A percentile compares a stretch with the other conserved stretches of the same genome.
These are phyloP conservation scores for Dendrocopos noguchii DNA, from an alignment of 2,113 vertebrate genomes.

Conservation along the genomic window DNA sequence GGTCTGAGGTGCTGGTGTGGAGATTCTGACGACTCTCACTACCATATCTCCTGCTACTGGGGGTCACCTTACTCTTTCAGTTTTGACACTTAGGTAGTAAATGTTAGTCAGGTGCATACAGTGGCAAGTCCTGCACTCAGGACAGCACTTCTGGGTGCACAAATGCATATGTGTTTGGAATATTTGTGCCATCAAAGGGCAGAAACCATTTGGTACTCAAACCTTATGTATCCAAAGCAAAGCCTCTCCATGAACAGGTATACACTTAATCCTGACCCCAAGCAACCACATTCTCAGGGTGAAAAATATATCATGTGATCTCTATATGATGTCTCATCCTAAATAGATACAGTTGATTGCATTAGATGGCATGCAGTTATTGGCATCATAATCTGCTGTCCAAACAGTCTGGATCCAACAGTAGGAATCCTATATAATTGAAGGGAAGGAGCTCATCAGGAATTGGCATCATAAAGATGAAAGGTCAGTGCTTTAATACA, in stretches of 20 bases:
- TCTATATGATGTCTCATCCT: neutral
- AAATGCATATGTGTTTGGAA: neutral
- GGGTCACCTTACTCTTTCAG: neutral
- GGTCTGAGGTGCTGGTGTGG: neutral
- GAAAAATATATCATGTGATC: neutral
- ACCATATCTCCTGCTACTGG: neutral
- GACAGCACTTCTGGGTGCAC: neutral
- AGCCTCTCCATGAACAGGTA: neutral
- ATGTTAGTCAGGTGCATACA: neutral
- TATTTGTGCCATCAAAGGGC: neutral
- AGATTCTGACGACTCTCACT: neutral
- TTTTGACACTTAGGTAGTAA: neutral
- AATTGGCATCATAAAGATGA: slow-evolving; percentile 46
- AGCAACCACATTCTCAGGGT: neutral
- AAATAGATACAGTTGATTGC: neutral
- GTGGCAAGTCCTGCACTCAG: neutral
- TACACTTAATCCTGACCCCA: neutral
- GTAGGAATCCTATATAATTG: slow-evolving; percentile 27
- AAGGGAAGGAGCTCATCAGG: slow-evolving; percentile 20
- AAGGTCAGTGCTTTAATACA: slow-evolving; percentile 64
- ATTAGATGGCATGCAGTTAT: neutral
- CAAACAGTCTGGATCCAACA: slow-evolving; percentile 19
- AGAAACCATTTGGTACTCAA: neutral
- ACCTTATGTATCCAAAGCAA: neutral
- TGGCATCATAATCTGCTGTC: slow-evolving; percentile 23